phyloP scores from a whole-genome alignment of 2,888 invertebrate genomes.

The Polydrusus pterygomalis region DNA sequence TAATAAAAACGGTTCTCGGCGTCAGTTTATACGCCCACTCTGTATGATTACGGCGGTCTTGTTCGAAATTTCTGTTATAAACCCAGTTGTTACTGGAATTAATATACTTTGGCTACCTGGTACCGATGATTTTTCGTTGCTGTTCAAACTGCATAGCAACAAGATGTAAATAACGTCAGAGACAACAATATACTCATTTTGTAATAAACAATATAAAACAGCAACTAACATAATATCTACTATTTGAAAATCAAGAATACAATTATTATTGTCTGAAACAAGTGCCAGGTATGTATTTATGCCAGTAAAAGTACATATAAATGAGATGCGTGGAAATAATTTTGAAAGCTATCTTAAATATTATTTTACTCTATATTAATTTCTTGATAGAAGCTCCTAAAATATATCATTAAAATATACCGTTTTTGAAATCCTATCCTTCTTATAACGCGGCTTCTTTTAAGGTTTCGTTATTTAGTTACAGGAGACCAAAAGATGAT shows the following conservation, averaged over 20 bases:
- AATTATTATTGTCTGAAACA: no score
- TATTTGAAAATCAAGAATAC: no score
- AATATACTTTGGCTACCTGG: neutral
- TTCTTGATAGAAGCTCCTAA: no score
- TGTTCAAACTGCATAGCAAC: neutral
- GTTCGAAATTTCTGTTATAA: conserved; percentile 17
- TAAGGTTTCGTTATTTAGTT: conserved; percentile 54
- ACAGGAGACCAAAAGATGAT: conserved; percentile 45
- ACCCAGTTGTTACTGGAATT: neutral
- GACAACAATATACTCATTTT: no score
- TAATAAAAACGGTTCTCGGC: conserved; percentile 15
- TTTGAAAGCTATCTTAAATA: no score
- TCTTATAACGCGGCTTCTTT: conserved; percentile 13
- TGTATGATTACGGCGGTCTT: conserved; percentile 7
- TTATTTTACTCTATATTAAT: neutral
- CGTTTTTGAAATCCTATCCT: conserved; percentile 40
- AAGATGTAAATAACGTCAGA: conserved; percentile 7
- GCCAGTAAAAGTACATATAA: no score
- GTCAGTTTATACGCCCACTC: conserved; percentile 18
- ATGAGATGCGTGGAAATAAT: no score
- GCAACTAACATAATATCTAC: no score
- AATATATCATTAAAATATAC: neutral
- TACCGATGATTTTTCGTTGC: neutral
- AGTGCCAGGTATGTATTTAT: no score
- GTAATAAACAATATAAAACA: no score